A percentile compares a stretch with the other conserved stretches of the same genome.
Conservation (phyloP, 2,113 vertebrate genomes). For the Xenus cinereus region DNA sequence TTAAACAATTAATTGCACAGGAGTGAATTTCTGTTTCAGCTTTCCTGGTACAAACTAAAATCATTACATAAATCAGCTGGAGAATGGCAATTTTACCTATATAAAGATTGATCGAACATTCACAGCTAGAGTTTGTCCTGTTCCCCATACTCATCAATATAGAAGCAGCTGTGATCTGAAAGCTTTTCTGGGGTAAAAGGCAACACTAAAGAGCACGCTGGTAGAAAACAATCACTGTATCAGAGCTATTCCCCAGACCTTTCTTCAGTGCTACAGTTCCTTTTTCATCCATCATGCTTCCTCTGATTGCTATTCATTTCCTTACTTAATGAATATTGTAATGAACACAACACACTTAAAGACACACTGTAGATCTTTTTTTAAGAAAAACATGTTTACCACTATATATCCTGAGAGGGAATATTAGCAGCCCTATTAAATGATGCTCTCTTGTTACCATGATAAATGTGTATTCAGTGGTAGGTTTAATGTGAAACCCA, state of each 20-base stretch:
- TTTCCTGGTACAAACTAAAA: conserved; percentile 36
- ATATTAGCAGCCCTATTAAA: conserved; percentile 26
- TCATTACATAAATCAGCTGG: conserved; percentile 46
- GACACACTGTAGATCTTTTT: background rate
- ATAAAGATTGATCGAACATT: conserved; percentile 38
- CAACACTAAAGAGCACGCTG: conserved; percentile 6
- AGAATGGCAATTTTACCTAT: conserved; percentile 44
- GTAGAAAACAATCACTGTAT: conserved; percentile 39
- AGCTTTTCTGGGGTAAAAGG: conserved; percentile 53
- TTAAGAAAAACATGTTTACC: background rate
- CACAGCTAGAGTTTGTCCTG: conserved; percentile 53
- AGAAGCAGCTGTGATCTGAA: conserved; percentile 61
- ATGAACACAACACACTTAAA: background rate
- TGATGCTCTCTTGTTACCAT: background rate
- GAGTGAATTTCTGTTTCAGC: background rate
- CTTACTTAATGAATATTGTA: conserved; percentile 6
- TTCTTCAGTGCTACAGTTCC: background rate
- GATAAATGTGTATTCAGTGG: background rate
- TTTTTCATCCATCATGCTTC: background rate
- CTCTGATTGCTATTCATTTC: background rate
- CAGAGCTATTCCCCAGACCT: conserved; percentile 35
- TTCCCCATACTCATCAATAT: conserved; percentile 49
- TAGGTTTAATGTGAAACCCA: background rate
- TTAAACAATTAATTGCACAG: conserved; percentile 37
- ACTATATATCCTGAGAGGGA: background rate